These are phyloP conservation scores for Sebastiscus tertius DNA, from an alignment of 2,797 vertebrate genomes.

Conservation along the genomic window DNA sequence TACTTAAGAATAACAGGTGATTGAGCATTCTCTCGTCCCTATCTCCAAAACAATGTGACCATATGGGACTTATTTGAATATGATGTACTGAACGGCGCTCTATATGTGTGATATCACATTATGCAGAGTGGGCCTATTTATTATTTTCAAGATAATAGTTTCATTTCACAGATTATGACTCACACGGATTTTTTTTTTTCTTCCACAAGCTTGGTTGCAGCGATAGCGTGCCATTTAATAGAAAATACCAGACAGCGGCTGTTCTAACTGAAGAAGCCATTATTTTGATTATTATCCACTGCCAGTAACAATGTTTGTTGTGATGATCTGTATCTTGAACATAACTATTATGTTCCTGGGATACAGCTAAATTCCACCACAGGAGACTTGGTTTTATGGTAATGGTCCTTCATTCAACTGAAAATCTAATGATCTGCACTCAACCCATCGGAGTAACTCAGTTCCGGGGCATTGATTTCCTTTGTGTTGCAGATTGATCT, in stretches of 20 bases:
- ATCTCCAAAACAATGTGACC: slow-evolving; percentile 72
- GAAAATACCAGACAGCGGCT: slow-evolving; percentile 35
- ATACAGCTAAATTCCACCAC: slow-evolving; percentile 67
- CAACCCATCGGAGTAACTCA: slow-evolving; percentile 67
- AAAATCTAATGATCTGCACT: slow-evolving; percentile 74
- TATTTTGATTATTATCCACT: slow-evolving; percentile 57
- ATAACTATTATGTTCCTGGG: slow-evolving; percentile 45
- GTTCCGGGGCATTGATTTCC: slow-evolving; percentile 76
- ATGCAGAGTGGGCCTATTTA: slow-evolving; percentile 61
- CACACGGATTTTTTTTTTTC: background rate
- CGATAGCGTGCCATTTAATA: slow-evolving; percentile 42
- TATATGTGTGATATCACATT: slow-evolving; percentile 60
- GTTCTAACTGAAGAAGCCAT: slow-evolving; percentile 35
- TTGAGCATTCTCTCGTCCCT: slow-evolving; percentile 67
- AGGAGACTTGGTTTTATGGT: slow-evolving; percentile 58
- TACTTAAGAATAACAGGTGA: slow-evolving; percentile 77
- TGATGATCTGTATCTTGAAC: slow-evolving; percentile 50
- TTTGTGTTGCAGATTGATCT: slow-evolving; percentile 76
- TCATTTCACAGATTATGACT: slow-evolving; percentile 67
- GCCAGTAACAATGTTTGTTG: slow-evolving; percentile 56
- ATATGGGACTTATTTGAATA: slow-evolving; percentile 74
- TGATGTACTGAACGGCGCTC: slow-evolving; percentile 43
- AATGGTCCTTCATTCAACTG: slow-evolving; percentile 58
- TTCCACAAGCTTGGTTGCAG: slow-evolving; percentile 15
- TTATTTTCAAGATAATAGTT: slow-evolving; percentile 70